Percentiles rank a stretch among this genome's conserved stretches.
Conservation (phyloP, 2,888 invertebrate species). For the Arctia plantaginis region DNA sequence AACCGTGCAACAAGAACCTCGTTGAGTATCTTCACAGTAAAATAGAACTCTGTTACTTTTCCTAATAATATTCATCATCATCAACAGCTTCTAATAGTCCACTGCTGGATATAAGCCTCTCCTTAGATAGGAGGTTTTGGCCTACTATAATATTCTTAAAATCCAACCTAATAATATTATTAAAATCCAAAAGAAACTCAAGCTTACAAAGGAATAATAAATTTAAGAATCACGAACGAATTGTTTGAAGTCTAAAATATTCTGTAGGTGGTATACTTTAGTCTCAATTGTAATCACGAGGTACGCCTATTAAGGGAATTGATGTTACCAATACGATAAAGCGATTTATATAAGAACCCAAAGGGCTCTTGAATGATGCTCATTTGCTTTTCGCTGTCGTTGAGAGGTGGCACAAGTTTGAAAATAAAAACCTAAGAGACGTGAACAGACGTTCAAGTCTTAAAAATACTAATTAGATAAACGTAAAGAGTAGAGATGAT, state of each 20-base stretch:
- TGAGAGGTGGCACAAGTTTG: conserved; percentile 40
- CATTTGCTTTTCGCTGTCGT: conserved; percentile 55
- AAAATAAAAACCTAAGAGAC: neutral
- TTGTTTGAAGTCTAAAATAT: conserved; percentile 25
- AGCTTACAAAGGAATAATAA: conserved; percentile 1
- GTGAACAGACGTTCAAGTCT: too few relatives aligned
- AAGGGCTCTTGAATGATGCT: conserved; percentile 57
- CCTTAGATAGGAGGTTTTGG: too few relatives aligned
- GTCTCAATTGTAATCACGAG: conserved; percentile 43
- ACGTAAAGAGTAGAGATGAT: too few relatives aligned
- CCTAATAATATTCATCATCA: too few relatives aligned
- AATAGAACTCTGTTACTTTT: neutral
- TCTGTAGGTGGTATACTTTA: conserved; percentile 28
- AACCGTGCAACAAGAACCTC: neutral
- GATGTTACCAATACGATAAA: conserved; percentile 60
- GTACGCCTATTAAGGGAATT: conserved; percentile 48
- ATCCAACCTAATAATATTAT: conserved; percentile 9
- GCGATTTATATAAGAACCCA: conserved; percentile 57
- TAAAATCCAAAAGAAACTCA: neutral
- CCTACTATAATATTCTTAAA: too few relatives aligned
- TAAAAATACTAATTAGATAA: neutral
- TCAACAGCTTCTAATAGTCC: too few relatives aligned
- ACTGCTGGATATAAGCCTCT: too few relatives aligned
- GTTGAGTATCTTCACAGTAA: neutral
- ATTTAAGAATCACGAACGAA: neutral